A percentile compares a stretch with the other conserved stretches of the same genome.
Evolutionary conservation across 2,888 invertebrate species (phyloP).

Genomic region (Acleris sparsana): DNA sequence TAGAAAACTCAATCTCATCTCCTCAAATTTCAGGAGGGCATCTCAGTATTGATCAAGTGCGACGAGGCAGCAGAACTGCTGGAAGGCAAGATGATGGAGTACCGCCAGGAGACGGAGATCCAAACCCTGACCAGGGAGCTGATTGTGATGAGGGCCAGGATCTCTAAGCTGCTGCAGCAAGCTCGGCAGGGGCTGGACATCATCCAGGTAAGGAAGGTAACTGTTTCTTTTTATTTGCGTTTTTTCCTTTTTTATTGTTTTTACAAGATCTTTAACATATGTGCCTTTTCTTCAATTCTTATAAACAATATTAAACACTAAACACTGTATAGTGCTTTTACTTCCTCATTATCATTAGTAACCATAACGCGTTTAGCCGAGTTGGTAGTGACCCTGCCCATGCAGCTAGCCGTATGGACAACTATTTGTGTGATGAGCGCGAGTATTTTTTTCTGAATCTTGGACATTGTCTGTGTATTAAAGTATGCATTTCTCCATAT

Average conservation of each 20-base stretch:
- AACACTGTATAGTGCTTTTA: too few species aligned
- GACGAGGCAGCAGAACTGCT: conserved; percentile 86
- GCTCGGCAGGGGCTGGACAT: conserved; percentile 86
- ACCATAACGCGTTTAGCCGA: too few species aligned
- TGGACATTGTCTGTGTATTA: too few species aligned
- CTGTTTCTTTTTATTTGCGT: conserved; percentile 24
- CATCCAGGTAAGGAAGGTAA: conserved; percentile 81
- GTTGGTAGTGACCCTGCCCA: too few species aligned
- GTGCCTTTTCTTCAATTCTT: too few species aligned
- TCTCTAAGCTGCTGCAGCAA: conserved; percentile 86
- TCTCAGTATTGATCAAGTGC: conserved; percentile 87
- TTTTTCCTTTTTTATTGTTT: conserved; percentile 23
- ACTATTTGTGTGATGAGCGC: too few species aligned
- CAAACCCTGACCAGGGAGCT: conserved; percentile 82
- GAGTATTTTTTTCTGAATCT: too few species aligned
- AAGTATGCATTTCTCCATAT: too few species aligned
- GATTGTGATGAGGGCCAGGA: conserved; percentile 84
- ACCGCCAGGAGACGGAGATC: conserved; percentile 86
- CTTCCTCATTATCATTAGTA: too few species aligned
- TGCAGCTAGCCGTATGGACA: too few species aligned
- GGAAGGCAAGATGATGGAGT: conserved; percentile 84
- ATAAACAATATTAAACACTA: neutral
- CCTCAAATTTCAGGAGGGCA: conserved; percentile 84
- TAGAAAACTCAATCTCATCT: neutral
- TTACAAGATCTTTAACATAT: neutral